Percentiles rank a stretch among this genome's conserved stretches.
Conservation (phyloP, 2,888 invertebrate genomes). For the Pseudococcus longispinus region DNA sequence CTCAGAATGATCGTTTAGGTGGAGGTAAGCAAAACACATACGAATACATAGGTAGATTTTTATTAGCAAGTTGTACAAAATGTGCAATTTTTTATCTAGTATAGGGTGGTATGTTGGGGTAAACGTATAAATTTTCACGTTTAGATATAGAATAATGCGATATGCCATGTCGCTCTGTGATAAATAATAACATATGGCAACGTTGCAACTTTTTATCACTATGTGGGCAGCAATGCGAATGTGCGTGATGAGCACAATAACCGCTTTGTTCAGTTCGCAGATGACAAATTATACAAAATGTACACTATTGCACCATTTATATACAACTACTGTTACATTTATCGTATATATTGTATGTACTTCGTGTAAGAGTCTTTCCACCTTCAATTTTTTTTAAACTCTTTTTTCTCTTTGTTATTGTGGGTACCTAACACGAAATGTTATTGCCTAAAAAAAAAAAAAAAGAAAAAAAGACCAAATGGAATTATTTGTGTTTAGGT, state of each 20-base stretch:
- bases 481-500: slow-evolving; percentile 50
- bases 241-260: slow-evolving; percentile 33
- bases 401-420: neutral
- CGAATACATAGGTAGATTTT: too few relatives aligned
- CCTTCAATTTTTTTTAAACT: neutral
- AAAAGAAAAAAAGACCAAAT: neutral
- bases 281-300: slow-evolving; percentile 29
- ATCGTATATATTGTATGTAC: neutral
- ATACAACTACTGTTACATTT: neutral
- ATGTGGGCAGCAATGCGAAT: neutral
- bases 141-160: neutral
- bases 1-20: slow-evolving; percentile 61
- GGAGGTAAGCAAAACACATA: slow-evolving; percentile 66
- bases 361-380: neutral
- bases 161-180: neutral
- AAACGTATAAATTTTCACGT: neutral
- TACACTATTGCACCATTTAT: slow-evolving; percentile 5
- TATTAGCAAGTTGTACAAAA: too few relatives aligned
- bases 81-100: too few relatives aligned
- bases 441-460: neutral
- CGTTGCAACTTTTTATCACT: neutral
- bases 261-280: slow-evolving; percentile 33
- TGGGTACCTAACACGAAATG: neutral
- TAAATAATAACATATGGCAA: neutral
- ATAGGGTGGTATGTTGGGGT: neutral